Evolutionary conservation across 2,888 invertebrate species (phyloP), one percentile per base, ranked within the genome.

Genomic region (Drosophila conformis): DNA sequence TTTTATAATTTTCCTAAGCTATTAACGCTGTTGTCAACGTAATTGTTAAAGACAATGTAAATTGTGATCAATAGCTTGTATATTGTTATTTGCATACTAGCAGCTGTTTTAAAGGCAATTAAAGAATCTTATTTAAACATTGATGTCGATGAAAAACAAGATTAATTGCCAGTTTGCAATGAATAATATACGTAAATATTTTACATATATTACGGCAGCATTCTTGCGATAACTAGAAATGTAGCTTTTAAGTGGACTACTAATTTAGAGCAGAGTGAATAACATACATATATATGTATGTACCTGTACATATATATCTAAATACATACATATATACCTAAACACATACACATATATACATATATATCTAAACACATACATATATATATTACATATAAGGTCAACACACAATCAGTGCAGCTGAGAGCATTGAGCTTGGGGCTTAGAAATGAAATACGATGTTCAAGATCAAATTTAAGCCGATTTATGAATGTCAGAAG

Each of bases 401-500:
- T 56, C 69, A 54, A 21, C 49, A 56, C 18, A 29, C 52, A 59
- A 40, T 48, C 58, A 59, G 25, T 54, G 21, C 21, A 36, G 33
- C 58, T 21, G 42, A 21, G n/a, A 36, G 70, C 54, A 18, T 54
- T 35, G 27, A 18, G 25, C 36, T 54, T 25, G 7, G 7, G 27
- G 36, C 33, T 48, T 53, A 38, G 72, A 52, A 71, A 63, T 71
- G 64, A 63, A 53, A 71, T 48, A 53, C 46, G 71, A 31, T 59
- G 62, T 60, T 76, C 67, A 78, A 87, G 83, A 88, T 83, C 81
- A 79, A 86, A 87, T 88, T 86, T 83, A 90, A 90, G 88, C 88
- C 88, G 90, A 87, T 87, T 87, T 88, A 88, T 85, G 74, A 83
- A 73, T 69, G 86, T 83, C 88, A 87, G 72, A 54, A 60, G 72